These are phyloP conservation scores for Chaetophractus vellerosus DNA, from an alignment of 2,797 vertebrate genomes.

Conservation along the genomic window DNA sequence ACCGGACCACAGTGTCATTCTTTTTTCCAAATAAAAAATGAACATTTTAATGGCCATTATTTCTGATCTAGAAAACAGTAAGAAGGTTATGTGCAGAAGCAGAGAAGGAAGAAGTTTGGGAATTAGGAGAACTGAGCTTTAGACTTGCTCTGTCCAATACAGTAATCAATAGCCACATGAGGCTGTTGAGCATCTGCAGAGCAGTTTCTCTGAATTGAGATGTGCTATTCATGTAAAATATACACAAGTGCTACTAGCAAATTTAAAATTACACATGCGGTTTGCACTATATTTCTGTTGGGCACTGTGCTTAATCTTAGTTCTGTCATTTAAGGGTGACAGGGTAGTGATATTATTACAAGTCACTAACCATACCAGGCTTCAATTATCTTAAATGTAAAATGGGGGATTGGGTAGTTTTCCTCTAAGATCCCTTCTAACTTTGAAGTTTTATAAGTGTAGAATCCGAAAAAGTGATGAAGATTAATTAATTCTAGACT, in stretches of 20 bases:
- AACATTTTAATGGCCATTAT: background rate
- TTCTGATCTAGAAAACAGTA: background rate
- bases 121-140: background rate
- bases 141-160: background rate
- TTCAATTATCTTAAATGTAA: background rate
- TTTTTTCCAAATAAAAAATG: conserved; percentile 21
- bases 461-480: background rate
- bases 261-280: background rate
- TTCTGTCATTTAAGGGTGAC: background rate
- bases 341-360: background rate
- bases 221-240: background rate
- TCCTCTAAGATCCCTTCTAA: background rate
- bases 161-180: background rate
- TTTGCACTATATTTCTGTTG: background rate
- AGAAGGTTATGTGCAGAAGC: background rate
- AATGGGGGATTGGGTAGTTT: background rate
- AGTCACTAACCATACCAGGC: background rate
- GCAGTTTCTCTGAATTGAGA: background rate
- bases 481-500: background rate
- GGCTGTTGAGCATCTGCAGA: background rate
- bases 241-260: background rate
- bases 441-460: background rate
- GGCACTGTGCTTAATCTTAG: background rate
- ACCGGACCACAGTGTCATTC: background rate
- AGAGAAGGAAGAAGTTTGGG: background rate